These are phyloP conservation scores for Brachyptera putata DNA, from an alignment of 2,888 invertebrate genomes.

Conservation along the genomic window DNA sequence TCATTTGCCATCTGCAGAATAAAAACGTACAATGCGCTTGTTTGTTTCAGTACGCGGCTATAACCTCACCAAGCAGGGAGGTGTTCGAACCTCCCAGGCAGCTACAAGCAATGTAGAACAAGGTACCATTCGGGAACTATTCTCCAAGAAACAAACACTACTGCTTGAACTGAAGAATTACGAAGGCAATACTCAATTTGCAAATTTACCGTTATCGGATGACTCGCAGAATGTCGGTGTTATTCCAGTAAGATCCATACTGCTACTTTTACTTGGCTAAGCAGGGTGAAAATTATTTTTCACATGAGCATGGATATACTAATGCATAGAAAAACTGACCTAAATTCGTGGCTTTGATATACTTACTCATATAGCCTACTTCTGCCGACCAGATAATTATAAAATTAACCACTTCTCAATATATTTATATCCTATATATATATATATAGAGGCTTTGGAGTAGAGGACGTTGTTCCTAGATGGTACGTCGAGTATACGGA, in stretches of 20 bases:
- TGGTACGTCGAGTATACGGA: no score
- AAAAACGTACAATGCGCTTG: not conserved
- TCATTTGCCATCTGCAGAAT: no score
- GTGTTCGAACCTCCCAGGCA: not conserved
- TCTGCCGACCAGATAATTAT: no score
- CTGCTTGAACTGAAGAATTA: conserved; percentile 79
- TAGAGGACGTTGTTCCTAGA: no score
- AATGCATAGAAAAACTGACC: no score
- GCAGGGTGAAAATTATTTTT: not conserved
- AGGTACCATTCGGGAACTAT: conserved; percentile 71
- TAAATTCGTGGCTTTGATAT: no score
- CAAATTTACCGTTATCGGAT: conserved; percentile 42
- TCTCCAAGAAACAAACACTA: conserved; percentile 74
- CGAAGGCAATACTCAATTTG: conserved; percentile 58
- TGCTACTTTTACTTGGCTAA: not conserved
- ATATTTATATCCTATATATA: no score
- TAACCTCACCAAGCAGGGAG: conserved; percentile 34
- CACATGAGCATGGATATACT: no score
- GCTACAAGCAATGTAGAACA: conserved; percentile 50
- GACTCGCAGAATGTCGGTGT: conserved; percentile 47
- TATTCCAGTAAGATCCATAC: conserved; percentile 49
- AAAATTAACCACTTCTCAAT: no score
- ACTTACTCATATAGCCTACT: no score
- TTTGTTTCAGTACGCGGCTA: conserved; percentile 30
- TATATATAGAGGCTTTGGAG: no score